Evolutionary conservation across 2,797 vertebrate genomes (phyloP).

Genomic region (Anguilla pacifica): DNA sequence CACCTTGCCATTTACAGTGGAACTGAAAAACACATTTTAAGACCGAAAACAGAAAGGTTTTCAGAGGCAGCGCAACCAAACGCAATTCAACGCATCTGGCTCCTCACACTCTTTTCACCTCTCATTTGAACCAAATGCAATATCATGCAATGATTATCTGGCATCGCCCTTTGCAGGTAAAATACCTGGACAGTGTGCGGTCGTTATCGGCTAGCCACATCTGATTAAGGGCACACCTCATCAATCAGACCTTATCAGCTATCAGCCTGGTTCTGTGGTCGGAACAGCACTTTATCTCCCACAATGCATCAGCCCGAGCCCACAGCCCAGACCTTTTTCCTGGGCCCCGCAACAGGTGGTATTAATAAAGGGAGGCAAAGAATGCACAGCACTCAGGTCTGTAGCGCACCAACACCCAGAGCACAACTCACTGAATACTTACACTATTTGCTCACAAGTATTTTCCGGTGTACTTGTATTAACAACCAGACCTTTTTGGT

Average conservation of each 20-base stretch:
- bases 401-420: background rate
- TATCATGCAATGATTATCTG: too few species aligned
- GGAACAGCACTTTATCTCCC: background rate
- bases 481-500: background rate
- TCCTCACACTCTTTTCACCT: background rate
- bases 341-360: conserved; percentile 12
- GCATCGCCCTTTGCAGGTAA: background rate
- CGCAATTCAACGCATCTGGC: too few species aligned
- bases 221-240: background rate
- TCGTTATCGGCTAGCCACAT: background rate
- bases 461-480: background rate
- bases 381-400: background rate
- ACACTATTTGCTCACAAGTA: background rate
- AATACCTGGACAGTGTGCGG: background rate
- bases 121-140: background rate
- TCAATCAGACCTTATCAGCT: background rate
- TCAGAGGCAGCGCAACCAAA: background rate
- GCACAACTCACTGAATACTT: background rate
- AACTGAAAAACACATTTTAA: background rate
- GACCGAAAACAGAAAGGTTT: background rate
- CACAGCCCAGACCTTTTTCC: background rate
- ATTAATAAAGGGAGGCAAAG: background rate
- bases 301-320: background rate
- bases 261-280: background rate
- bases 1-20: background rate